Evolutionary conservation across 2,113 vertebrate species (phyloP), one percentile per base, ranked within the genome.

Genomic region (Colistium nudipinnis): DNA sequence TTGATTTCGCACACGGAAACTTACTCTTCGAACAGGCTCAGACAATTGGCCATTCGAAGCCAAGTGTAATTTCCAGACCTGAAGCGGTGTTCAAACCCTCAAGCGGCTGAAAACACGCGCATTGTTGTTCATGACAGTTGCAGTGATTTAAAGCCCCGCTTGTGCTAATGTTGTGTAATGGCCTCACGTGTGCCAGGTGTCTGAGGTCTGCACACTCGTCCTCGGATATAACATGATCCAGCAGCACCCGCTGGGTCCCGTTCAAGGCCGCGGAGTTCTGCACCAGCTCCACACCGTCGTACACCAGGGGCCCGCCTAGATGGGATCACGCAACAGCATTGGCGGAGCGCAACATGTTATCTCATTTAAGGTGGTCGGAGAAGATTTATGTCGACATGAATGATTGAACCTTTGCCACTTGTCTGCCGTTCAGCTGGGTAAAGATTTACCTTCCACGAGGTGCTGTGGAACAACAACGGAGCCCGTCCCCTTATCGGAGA

Each of bases 241-340:
- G 88, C 27, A 99, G 92, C 12, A 98, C 97, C 1, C 98, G 79
- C 87, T 98, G 96, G 0, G 93, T 95, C 35, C 98, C 98, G 0
- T 99, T 99, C 82, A 99, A 90, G 78, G 94, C 94, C 28, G 88
- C 62, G 0, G 97, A 99, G 91, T 96, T 95, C 69, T 93, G 93
- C 74, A 98, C 93, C 22, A 99, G 92, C 19, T 90, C 92, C 76
- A 99, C 90, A 0, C 88, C 87, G 0, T 93, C 93, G 16, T 95
- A 98, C 45, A 97, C 43, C 81, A 99, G 80, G 0, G 96, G 93
- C 1, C 97, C 98, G 24, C 96, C 97, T 99, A 53, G 45, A 47
- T 19, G 36, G n/a, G 19, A 82, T 45, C 57, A 84, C 22, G 83
- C 27, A 13, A 7, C 36, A 54, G 19, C 22, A 44, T 2, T 3